Conservation (phyloP, 1,140 invertebrate species). For the Telenomus remus region DNA sequence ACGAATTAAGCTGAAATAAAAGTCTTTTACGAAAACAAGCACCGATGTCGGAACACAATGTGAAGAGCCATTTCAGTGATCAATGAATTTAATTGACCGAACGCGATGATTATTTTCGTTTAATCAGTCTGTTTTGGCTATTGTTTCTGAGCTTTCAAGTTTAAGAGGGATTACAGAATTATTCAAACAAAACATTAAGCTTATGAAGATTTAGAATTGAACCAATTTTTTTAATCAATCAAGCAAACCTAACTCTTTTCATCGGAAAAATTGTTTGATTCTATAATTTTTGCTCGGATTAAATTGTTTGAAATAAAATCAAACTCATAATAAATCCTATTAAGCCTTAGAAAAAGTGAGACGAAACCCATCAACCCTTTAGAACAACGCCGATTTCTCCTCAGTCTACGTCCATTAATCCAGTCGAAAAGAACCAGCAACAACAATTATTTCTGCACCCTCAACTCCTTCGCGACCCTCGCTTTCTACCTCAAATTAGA, state of each 20-base stretch:
- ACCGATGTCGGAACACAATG: conserved; percentile 8
- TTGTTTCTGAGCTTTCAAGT: conserved; percentile 11
- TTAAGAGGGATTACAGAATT: conserved; percentile 3
- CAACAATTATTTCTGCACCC: conserved; percentile 34
- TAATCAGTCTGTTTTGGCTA: neutral
- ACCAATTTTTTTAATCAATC: too few relatives aligned
- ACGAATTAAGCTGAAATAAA: conserved; percentile 43
- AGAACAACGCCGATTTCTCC: conserved; percentile 18
- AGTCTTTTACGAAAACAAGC: conserved; percentile 23
- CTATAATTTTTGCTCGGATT: too few relatives aligned
- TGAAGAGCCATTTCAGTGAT: neutral
- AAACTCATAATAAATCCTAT: conserved; percentile 13
- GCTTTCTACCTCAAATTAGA: conserved; percentile 26
- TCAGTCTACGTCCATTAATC: conserved; percentile 22
- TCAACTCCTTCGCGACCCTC: conserved; percentile 19
- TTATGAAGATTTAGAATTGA: too few relatives aligned
- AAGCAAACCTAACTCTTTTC: too few relatives aligned
- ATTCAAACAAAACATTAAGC: too few relatives aligned
- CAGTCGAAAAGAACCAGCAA: conserved; percentile 25
- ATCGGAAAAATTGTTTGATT: too few relatives aligned
- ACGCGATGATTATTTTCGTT: conserved; percentile 6
- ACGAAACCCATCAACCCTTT: conserved; percentile 24
- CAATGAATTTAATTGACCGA: conserved; percentile 7
- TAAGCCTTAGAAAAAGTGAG: conserved; percentile 2
- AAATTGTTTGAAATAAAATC: too few relatives aligned